Base-by-base conservation (phyloP, 2,113 vertebrate species). In the Nesoenas mayeri region DNA sequence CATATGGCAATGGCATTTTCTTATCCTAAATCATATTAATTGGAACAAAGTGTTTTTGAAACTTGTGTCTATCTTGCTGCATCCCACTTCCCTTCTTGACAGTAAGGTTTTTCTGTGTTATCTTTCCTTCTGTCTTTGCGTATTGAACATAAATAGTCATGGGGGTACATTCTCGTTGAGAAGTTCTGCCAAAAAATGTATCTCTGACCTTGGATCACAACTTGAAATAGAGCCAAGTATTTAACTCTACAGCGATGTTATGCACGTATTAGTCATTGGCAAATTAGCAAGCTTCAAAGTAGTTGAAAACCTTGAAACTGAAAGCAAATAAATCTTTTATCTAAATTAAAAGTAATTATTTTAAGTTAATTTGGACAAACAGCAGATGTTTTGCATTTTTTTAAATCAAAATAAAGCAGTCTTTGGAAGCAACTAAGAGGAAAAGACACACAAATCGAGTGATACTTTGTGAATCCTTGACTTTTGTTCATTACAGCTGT, bases 331-430 rank as follows among this genome's bases (percentile, higher is more conserved):
- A 93, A 97, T 97, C 97, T 95, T 98, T 98, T 98, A 98, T 98
- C 98, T 98, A 98, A 98, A 98, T 98, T 98, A 98, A 98, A 98
- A 98, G 97, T 98, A 98, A 98, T 98, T 98, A 98, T 98, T 98
- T 98, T 97, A 98, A 98, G 98, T 98, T 98, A 98, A 98, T 98
- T 98, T 98, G 98, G 98, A 98, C 97, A 98, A 98, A 98, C 98
- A 98, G 97, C 98, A 98, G 98, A 98, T 98, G 98, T 98, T 98
- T 98, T 96, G 87, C 97, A 97, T 98, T 98, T 98, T 97, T 97
- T 97, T 95, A 10, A 97, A 98, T 97, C 97, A 98, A 98, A 98
- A 98, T 97, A 98, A 97, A 97, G 96, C 93, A 25, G 85, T 89
- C 95, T 96, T 97, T 98, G 97, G 97, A 98, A 97, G 95, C 95